Conservation (phyloP, 2,888 invertebrate genomes). For the Sussaba pulchella region DNA sequence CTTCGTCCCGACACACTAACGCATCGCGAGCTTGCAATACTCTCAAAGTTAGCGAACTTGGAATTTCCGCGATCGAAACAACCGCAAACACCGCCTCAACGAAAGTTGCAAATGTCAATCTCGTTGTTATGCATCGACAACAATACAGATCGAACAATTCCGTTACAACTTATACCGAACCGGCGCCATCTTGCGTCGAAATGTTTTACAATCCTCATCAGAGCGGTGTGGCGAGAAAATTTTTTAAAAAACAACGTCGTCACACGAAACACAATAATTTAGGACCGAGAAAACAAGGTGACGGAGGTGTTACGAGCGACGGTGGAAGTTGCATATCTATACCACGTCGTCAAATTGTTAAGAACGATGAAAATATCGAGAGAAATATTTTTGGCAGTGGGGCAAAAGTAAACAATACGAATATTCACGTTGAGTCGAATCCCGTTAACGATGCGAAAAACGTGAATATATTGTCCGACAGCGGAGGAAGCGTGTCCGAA, state of each 20-base stretch:
- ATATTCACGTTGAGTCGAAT: constrained; percentile 90
- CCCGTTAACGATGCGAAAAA: constrained; percentile 87
- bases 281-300: constrained; percentile 87
- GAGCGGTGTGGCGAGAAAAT: constrained; percentile 96
- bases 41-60: constrained; percentile 88
- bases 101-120: constrained; percentile 88
- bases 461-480: constrained; percentile 89
- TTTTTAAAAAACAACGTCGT: constrained; percentile 94
- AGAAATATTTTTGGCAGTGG: constrained; percentile 88
- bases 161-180: constrained; percentile 88
- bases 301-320: constrained; percentile 87
- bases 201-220: constrained; percentile 97
- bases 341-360: constrained; percentile 86
- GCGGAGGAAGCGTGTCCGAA: constrained; percentile 85
- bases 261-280: constrained; percentile 90
- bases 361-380: constrained; percentile 82
- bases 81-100: constrained; percentile 66
- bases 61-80: constrained; percentile 80
- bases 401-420: constrained; percentile 92
- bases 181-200: constrained; percentile 87
- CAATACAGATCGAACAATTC: constrained; percentile 90
- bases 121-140: constrained; percentile 89
- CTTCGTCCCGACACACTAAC: constrained; percentile 87
- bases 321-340: constrained; percentile 85
- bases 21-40: constrained; percentile 88